Evolutionary conservation across 2,113 vertebrate genomes (phyloP).

Genomic region (Etia nguti): DNA sequence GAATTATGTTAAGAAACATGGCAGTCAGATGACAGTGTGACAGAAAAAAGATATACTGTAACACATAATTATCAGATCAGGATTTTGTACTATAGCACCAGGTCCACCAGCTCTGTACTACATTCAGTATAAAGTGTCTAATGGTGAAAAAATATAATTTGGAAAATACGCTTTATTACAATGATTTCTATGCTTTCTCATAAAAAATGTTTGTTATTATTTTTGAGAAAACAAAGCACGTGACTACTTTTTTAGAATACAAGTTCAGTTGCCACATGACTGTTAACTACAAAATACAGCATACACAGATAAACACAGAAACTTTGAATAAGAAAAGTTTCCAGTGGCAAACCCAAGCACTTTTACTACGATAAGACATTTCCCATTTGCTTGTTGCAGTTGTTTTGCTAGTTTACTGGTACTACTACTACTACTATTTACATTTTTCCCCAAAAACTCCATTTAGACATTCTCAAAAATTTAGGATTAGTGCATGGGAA

Average conservation of each 20-base stretch:
- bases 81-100: not conserved
- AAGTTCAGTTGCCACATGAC: not conserved
- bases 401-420: not conserved
- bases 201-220: not conserved
- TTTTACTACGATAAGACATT: not conserved
- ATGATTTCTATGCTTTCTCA: not conserved
- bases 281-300: not conserved
- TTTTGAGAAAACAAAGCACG: not conserved
- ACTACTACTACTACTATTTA: not conserved
- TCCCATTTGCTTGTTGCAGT: not conserved
- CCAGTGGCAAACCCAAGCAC: not conserved
- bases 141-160: not conserved
- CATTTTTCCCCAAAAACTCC: not conserved
- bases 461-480: not conserved
- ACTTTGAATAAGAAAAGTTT: not conserved
- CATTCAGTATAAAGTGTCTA: not conserved
- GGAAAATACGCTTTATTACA: not conserved
- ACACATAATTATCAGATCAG: not conserved
- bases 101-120: not conserved
- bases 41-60: not conserved
- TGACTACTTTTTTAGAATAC: not conserved
- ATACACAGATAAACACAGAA: not conserved
- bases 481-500: not conserved
- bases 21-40: not conserved
- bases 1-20: not conserved